Evolutionary conservation across 2,113 vertebrate species (phyloP), one percentile per base, ranked within the genome.

Genomic region (Solea solea): DNA sequence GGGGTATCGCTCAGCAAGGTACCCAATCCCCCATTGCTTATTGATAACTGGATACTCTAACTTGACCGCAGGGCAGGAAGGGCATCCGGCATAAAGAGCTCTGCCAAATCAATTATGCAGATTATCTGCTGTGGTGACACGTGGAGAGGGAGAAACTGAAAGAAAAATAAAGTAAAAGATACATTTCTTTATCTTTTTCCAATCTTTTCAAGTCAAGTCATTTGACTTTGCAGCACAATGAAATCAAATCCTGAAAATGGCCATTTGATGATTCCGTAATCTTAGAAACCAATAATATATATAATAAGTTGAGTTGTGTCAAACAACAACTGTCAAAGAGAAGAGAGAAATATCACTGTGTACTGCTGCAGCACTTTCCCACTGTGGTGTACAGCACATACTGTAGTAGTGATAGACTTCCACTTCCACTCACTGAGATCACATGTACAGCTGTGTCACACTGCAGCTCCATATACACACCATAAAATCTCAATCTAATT

Each of bases 401-500:
- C 34, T 34, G 34, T 1, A 41, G 40, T 15, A 40, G 3, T 62
- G 57, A 79, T 15, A 61, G 34, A 72, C 70, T 71, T 57, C 63
- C 45, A 72, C 70, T 71, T 57, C 63, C 45, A 27, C 59, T 63
- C 8, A 44, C 40, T 73, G 67, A 59, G 44, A 62, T 79, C 63
- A 63, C 57, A 76, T 52, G n/a, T 66, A 68, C 68, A 71, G 67
- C 74, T 81, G 76, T n/a, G 41, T 56, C 70, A 64, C 68, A 68
- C 71, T 28, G 45, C 58, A 34, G 56, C 74, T 75, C 74, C 7
- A 77, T 3, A 49, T 34, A 65, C 63, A 85, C 59, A 55, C n/a
- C 53, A 61, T 81, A n/a, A 69, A 72, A 65, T 58, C 78, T 49
- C 46, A 79, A 76, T 76, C 63, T 56, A 76, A 86, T 80, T 54